Base-by-base conservation (phyloP, 2,888 invertebrate species). In the Perdita meconis region DNA sequence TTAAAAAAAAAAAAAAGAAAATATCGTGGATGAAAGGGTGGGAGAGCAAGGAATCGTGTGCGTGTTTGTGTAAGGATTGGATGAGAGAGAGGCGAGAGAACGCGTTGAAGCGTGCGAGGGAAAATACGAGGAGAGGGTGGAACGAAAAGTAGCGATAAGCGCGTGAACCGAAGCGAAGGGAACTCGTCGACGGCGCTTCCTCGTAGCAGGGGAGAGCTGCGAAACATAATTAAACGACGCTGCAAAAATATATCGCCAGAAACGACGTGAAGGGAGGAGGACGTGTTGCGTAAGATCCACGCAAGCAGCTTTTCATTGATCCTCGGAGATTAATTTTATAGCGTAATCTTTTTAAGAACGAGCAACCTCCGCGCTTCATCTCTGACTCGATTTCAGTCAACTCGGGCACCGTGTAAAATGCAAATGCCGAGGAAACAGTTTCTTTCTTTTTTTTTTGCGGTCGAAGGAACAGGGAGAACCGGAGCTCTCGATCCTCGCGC, bases 201-300 rank as follows among this genome's bases (percentile, higher is more conserved):
- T 68, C 80, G 60, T 80, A 69, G 77, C 60, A 71, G 80, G 64
- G 83, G 83, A 83, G 79, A 83, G 80, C 72, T 73, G 78, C 81
- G 76, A 86, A 85, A 84, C 85, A 82, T 86, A 84, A 86, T 81
- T 82, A 78, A n/a, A 81, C 64, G 64, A 76, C 82, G 72, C 65
- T 73, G 61, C 60, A 78, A 79, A 57, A 75, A 59, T 64, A 59
- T 64, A 34, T 40, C 53, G 16, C 8, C 55, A 51, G 63, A 68
- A 40, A 38, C 1, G 40, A 24, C 42, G 19, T 61, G 56, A 65
- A 47, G 63, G 30, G 16, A 71, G 42, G 70, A 77, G 61, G 60
- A 68, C 50, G 56, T 47, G 47, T 60, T 26, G 38, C 22, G 65
- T 30, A 47, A 53, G 30, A 38, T 40, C 53, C 55, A 59, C 30